Evolutionary conservation across 2,113 vertebrate genomes (phyloP).

Genomic region (Pedionomus torquatus): DNA sequence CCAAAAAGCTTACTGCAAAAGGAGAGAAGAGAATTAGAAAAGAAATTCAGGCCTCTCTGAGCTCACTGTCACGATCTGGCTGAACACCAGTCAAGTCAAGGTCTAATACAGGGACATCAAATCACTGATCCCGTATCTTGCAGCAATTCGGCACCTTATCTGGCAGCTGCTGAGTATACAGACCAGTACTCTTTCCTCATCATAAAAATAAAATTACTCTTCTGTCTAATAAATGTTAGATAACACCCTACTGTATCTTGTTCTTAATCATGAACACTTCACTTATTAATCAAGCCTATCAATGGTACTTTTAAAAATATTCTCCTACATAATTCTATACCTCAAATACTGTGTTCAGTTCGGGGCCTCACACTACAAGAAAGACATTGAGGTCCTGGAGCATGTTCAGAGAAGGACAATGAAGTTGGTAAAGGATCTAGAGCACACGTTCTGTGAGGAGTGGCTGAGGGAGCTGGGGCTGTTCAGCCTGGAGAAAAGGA

Average conservation of each 20-base stretch:
- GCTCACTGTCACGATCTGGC: neutral
- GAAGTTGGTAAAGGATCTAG: neutral
- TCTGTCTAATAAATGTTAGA: neutral
- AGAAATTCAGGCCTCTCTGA: neutral
- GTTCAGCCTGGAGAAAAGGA: neutral
- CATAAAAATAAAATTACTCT: neutral
- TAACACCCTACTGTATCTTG: neutral
- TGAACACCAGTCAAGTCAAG: neutral
- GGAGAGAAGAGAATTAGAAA: neutral
- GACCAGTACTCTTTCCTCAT: neutral
- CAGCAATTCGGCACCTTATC: neutral
- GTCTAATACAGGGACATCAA: neutral
- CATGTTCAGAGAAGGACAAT: neutral
- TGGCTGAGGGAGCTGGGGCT: neutral
- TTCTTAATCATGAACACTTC: neutral
- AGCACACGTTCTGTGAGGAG: neutral
- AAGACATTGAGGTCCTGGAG: neutral
- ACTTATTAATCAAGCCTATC: neutral
- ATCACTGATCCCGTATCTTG: neutral
- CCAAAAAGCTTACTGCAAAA: neutral
- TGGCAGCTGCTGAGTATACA: neutral
- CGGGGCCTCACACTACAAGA: neutral
- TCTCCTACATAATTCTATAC: neutral
- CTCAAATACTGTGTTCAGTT: neutral
- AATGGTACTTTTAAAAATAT: neutral